phyloP scores from a whole-genome alignment of 1,140 invertebrate species.

The Vanessa atalanta region DNA sequence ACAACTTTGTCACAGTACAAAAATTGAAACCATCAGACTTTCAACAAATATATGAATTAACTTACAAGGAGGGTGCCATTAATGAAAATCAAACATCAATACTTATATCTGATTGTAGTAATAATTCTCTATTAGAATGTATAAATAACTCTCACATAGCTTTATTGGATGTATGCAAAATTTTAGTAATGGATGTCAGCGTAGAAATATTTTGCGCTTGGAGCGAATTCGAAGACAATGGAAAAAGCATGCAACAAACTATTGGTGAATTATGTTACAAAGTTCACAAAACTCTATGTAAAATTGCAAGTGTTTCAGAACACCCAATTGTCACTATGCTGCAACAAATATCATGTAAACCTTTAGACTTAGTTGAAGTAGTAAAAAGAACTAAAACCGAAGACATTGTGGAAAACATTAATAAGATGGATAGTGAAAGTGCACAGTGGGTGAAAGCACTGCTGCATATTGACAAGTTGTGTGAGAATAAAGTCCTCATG shows the following conservation, averaged over 20 bases:
- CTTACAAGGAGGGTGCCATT: slow-evolving; percentile 49
- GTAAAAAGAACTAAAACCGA: slow-evolving; percentile 53
- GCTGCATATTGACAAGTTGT: slow-evolving; percentile 56
- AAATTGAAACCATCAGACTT: slow-evolving; percentile 41
- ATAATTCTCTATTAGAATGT: slow-evolving; percentile 47
- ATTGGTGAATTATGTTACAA: slow-evolving; percentile 64
- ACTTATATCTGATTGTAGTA: slow-evolving; percentile 44
- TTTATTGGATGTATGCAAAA: slow-evolving; percentile 59
- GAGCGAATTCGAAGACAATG: slow-evolving; percentile 70
- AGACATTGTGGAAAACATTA: slow-evolving; percentile 58
- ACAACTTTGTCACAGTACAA: slow-evolving; percentile 43
- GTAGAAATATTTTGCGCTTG: slow-evolving; percentile 74
- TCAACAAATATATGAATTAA: slow-evolving; percentile 54
- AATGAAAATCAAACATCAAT: slow-evolving; percentile 27
- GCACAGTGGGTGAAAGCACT: slow-evolving; percentile 59
- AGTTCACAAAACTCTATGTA: slow-evolving; percentile 44
- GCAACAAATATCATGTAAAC: slow-evolving; percentile 66
- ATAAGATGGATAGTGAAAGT: slow-evolving; percentile 47
- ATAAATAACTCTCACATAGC: slow-evolving; percentile 54
- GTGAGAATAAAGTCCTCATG: slow-evolving; percentile 48
- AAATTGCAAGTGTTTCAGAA: slow-evolving; percentile 47
- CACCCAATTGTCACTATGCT: slow-evolving; percentile 67
- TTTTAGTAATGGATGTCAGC: slow-evolving; percentile 65
- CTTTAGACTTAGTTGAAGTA: slow-evolving; percentile 54
- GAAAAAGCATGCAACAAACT: slow-evolving; percentile 62